Conservation (phyloP, 53 echinoderm and acorn worm genomes). For the Zoroaster sp. region DNA sequence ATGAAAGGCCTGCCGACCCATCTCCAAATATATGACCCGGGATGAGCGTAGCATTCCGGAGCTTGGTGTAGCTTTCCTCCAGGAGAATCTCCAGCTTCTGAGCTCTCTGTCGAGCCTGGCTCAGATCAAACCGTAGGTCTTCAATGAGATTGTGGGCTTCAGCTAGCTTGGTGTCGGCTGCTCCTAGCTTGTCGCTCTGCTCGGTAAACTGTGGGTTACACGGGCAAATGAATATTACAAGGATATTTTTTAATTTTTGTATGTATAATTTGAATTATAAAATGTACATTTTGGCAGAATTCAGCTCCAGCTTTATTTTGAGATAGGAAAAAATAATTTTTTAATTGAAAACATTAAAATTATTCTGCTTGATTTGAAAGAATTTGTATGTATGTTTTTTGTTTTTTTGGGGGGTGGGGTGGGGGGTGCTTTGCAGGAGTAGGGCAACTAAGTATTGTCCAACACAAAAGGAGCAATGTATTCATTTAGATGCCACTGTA, state of each 20-base stretch:
- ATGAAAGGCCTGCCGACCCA: slow-evolving; percentile 77
- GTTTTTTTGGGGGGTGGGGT: too few relatives aligned
- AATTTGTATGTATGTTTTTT: too few relatives aligned
- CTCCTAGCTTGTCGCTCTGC: slow-evolving; percentile 79
- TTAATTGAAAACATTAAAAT: too few relatives aligned
- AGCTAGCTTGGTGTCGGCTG: slow-evolving; percentile 83
- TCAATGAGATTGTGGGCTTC: slow-evolving; percentile 83
- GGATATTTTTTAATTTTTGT: not conserved
- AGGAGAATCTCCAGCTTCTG: slow-evolving; percentile 88
- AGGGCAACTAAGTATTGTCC: too few relatives aligned
- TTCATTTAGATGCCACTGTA: too few relatives aligned
- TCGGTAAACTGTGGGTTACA: slow-evolving; percentile 66
- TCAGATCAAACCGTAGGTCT: slow-evolving; percentile 91
- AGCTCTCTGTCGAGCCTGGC: slow-evolving; percentile 77
- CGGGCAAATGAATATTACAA: not conserved
- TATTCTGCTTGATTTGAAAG: too few relatives aligned
- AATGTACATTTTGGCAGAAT: too few relatives aligned
- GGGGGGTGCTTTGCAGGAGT: too few relatives aligned
- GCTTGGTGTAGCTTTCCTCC: slow-evolving; percentile 85
- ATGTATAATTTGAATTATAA: too few relatives aligned
- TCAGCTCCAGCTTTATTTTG: too few relatives aligned
- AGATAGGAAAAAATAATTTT: too few relatives aligned
- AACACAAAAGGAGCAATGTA: too few relatives aligned
- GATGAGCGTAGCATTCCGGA: slow-evolving; percentile 77
- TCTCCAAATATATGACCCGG: slow-evolving; percentile 74